Conservation (phyloP, 2,113 vertebrate species). For the Poeciliopsis prolifica region DNA sequence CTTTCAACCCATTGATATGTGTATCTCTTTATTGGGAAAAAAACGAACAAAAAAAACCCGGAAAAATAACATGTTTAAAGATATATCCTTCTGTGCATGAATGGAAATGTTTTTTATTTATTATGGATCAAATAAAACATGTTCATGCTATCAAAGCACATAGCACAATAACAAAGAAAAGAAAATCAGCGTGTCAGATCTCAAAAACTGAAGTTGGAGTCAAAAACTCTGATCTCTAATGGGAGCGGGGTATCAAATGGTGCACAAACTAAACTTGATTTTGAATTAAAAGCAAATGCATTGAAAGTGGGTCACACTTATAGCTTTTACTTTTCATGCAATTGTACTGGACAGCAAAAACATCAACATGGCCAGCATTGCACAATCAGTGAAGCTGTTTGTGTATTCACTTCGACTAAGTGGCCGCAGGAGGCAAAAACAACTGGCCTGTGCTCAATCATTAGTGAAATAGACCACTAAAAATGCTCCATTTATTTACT, state of each 20-base stretch:
- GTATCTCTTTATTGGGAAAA: not conserved
- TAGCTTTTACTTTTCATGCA: constrained; percentile 24
- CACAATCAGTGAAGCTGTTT: constrained; percentile 68
- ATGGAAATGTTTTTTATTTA: not conserved
- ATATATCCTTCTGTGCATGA: not conserved
- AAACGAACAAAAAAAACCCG: too few species aligned
- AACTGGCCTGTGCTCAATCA: constrained; percentile 33
- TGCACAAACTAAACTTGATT: not conserved
- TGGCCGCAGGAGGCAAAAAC: constrained; percentile 40
- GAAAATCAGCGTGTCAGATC: not conserved
- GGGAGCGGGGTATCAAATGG: not conserved
- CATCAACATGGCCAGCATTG: constrained; percentile 44
- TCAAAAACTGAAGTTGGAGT: too few species aligned
- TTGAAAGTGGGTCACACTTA: not conserved
- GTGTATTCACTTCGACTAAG: constrained; percentile 44
- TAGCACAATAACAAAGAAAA: not conserved
- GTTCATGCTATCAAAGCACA: not conserved
- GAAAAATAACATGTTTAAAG: not conserved
- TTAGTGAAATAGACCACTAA: constrained; percentile 2
- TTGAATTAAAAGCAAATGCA: constrained; percentile 13
- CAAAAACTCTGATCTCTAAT: too few species aligned
- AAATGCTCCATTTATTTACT: constrained; percentile 12
- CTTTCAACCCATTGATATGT: not conserved
- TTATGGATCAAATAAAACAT: not conserved
- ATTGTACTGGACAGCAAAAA: constrained; percentile 26